phyloP scores from a whole-genome alignment of 2,797 vertebrate species.

The Lithobates sylvaticus region DNA sequence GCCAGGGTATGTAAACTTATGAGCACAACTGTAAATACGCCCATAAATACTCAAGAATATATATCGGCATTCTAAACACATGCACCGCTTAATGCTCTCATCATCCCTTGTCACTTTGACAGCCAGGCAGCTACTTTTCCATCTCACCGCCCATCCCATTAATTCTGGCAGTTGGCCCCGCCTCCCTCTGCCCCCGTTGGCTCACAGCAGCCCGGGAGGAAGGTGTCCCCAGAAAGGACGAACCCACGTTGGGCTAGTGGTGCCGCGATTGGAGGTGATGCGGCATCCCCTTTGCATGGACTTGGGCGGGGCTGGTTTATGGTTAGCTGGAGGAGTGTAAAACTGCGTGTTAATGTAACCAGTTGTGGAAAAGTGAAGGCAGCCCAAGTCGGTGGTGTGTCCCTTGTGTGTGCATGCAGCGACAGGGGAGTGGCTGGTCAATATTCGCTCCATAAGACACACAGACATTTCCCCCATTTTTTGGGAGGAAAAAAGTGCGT shows the following conservation, averaged over 20 bases:
- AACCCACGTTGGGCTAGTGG: background rate
- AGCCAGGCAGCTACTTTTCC: slow-evolving; percentile 72
- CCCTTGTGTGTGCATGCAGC: slow-evolving; percentile 36
- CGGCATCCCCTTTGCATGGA: background rate
- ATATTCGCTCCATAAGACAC: too few species aligned
- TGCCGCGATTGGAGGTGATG: slow-evolving; percentile 74
- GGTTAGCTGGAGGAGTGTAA: slow-evolving; percentile 89
- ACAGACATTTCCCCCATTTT: too few species aligned
- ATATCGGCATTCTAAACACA: slow-evolving; percentile 54
- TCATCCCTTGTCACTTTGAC: background rate
- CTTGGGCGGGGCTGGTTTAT: slow-evolving; percentile 76
- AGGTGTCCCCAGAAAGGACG: slow-evolving; percentile 52
- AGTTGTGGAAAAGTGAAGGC: slow-evolving; percentile 77
- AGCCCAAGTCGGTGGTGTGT: slow-evolving; percentile 61
- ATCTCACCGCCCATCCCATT: slow-evolving; percentile 78
- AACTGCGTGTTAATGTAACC: slow-evolving; percentile 98
- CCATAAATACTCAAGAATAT: slow-evolving; percentile 41
- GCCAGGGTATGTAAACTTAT: too few species aligned
- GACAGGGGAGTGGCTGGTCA: too few species aligned
- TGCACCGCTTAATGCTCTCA: slow-evolving; percentile 36
- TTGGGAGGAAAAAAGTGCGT: too few species aligned
- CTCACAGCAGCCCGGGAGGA: slow-evolving; percentile 45
- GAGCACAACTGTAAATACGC: background rate
- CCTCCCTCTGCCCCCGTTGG: slow-evolving; percentile 69
- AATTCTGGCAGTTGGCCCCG: slow-evolving; percentile 68